Evolutionary conservation across 2,888 invertebrate genomes (phyloP).

Genomic region (Drosophila monieri): DNA sequence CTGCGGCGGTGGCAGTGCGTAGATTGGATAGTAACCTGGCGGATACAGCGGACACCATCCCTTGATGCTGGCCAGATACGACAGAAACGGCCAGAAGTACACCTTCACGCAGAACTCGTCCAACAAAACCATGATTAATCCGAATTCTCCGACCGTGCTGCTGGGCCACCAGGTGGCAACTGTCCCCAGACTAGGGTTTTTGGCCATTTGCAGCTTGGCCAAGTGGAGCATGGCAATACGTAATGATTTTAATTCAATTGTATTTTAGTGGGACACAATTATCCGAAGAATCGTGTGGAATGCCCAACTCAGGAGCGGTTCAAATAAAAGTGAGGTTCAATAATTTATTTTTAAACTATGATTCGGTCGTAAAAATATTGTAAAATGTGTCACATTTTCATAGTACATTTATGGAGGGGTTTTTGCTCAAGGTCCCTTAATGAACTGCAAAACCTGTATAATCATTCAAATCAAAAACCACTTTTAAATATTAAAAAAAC

Average conservation of each 20-base stretch:
- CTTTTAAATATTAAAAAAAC: not conserved
- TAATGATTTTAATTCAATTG: conserved; percentile 60
- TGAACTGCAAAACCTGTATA: not conserved
- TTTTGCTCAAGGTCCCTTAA: not conserved
- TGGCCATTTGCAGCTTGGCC: conserved; percentile 45
- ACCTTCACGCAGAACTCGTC: conserved; percentile 82
- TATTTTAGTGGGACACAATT: conserved; percentile 46
- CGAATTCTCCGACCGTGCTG: conserved; percentile 24
- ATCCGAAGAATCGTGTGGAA: conserved; percentile 30
- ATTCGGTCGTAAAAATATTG: not conserved
- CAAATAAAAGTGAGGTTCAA: not conserved
- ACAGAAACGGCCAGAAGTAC: conserved; percentile 82
- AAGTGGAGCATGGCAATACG: conserved; percentile 42
- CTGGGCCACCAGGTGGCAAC: conserved; percentile 50
- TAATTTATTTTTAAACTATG: not conserved
- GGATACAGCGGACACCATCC: conserved; percentile 80
- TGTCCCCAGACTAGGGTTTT: conserved; percentile 30
- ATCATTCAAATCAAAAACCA: too few species aligned
- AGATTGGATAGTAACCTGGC: conserved; percentile 76
- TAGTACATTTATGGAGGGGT: not conserved
- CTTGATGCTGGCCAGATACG: conserved; percentile 82
- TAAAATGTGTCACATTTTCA: not conserved
- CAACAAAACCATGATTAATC: conserved; percentile 66
- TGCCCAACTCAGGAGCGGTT: conserved; percentile 41
- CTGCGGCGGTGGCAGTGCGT: conserved; percentile 73